Percentiles rank a stretch among this genome's conserved stretches.
Evolutionary conservation across 2,113 vertebrate species (phyloP).

Genomic region (Bos indicus): DNA sequence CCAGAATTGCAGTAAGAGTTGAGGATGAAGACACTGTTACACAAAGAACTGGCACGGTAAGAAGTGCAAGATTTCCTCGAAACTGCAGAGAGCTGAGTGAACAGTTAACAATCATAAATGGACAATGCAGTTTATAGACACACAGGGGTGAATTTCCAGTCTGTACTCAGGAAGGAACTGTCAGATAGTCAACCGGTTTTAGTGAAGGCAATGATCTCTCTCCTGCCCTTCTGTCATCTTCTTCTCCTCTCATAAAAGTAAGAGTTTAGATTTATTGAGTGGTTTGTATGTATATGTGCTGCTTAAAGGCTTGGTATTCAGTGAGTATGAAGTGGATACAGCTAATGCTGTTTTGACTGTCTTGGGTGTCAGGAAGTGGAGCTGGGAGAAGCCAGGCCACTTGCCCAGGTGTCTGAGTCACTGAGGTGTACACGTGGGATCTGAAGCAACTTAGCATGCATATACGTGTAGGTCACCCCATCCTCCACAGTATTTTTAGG

Average conservation of each 20-base stretch:
- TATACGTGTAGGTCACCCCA: fast-evolving
- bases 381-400: background rate
- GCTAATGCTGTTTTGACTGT: background rate
- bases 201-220: background rate
- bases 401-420: background rate
- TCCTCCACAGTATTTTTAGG: background rate
- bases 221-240: background rate
- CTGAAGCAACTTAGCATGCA: background rate
- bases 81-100: background rate
- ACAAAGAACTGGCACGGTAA: background rate
- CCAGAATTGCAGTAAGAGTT: background rate
- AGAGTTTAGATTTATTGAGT: background rate
- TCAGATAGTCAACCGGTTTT: background rate
- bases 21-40: background rate
- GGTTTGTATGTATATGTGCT: background rate
- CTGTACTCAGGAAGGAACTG: background rate
- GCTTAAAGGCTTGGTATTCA: background rate
- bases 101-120: background rate
- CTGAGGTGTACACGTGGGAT: background rate
- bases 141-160: background rate
- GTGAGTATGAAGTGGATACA: background rate
- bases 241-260: background rate
- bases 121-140: background rate
- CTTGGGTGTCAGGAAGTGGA: background rate
- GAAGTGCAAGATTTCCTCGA: background rate